A percentile compares a stretch with the other conserved stretches of the same genome.
phyloP scores from a whole-genome alignment of 1,140 invertebrate species.

The Drosophila repletoides region DNA sequence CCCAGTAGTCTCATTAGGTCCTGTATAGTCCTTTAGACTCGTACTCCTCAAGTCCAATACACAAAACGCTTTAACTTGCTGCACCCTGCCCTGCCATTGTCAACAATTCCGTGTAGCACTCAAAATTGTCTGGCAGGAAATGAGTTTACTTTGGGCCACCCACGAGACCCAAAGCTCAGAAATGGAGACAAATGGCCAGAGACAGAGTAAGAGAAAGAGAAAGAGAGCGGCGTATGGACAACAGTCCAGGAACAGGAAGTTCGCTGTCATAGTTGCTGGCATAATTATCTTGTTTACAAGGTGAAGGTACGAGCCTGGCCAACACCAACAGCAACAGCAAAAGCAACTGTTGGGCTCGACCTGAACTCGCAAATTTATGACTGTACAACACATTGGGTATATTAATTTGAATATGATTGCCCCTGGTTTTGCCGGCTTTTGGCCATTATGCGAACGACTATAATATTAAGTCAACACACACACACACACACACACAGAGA shows the following conservation, averaged over 20 bases:
- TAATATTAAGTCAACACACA: slow-evolving; percentile 59
- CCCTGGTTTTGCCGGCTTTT: slow-evolving; percentile 49
- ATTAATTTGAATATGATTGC: slow-evolving; percentile 81
- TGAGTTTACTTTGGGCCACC: slow-evolving; percentile 66
- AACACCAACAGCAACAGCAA: slow-evolving; percentile 27
- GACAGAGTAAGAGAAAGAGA: neutral
- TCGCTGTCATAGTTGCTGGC: slow-evolving; percentile 78
- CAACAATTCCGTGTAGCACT: slow-evolving; percentile 71
- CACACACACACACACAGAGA: slow-evolving; percentile 15
- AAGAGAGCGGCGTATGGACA: neutral
- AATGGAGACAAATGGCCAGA: neutral
- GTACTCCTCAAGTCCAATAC: slow-evolving; percentile 6
- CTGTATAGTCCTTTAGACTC: slow-evolving; percentile 16
- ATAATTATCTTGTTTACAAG: slow-evolving; percentile 81
- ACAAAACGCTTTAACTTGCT: slow-evolving; percentile 16
- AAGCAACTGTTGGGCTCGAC: slow-evolving; percentile 30
- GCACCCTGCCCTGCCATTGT: slow-evolving; percentile 38
- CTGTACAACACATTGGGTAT: slow-evolving; percentile 78
- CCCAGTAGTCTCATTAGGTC: slow-evolving; percentile 57
- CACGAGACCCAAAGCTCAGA: neutral
- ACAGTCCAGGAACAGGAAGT: slow-evolving; percentile 62
- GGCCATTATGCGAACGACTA: too few relatives aligned
- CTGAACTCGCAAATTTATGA: slow-evolving; percentile 76
- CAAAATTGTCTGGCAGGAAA: slow-evolving; percentile 69
- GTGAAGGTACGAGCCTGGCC: slow-evolving; percentile 65